Evolutionary conservation across 2,888 invertebrate species (phyloP).

Genomic region (Diarsia mendica): DNA sequence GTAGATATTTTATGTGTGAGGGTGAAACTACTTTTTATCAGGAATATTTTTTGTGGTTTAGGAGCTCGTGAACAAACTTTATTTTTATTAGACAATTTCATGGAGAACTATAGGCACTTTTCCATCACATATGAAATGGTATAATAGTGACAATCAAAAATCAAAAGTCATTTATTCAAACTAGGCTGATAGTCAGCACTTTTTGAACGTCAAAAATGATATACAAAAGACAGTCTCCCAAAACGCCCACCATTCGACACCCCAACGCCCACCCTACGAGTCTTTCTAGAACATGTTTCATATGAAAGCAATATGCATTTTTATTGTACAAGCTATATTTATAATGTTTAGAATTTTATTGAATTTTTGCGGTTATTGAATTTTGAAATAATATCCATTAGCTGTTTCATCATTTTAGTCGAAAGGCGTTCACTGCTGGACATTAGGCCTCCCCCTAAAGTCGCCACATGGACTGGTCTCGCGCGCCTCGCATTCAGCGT

Average conservation of each 20-base stretch:
- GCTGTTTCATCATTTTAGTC: not conserved
- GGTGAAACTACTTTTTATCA: constrained; percentile 54
- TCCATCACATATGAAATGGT: not conserved
- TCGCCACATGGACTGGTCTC: too few species aligned
- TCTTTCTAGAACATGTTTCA: not conserved
- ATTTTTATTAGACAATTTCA: not conserved
- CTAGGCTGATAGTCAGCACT: too few species aligned
- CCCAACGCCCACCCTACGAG: too few species aligned
- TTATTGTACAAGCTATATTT: not conserved
- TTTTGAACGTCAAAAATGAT: too few species aligned
- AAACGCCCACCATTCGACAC: too few species aligned
- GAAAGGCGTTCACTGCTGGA: too few species aligned
- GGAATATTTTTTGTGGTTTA: constrained; percentile 15
- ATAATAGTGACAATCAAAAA: too few species aligned
- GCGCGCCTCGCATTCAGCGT: too few species aligned
- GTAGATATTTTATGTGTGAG: constrained; percentile 28
- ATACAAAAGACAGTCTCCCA: too few species aligned
- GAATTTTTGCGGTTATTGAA: not conserved
- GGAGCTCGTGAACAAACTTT: constrained; percentile 2
- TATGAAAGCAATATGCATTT: not conserved
- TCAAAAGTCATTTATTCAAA: too few species aligned
- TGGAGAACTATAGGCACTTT: not conserved
- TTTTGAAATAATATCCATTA: not conserved
- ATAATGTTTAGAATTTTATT: not conserved
- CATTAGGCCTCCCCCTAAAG: too few species aligned